Conservation (phyloP, 2,113 vertebrate genomes). For the Probosciger aterrimus region DNA sequence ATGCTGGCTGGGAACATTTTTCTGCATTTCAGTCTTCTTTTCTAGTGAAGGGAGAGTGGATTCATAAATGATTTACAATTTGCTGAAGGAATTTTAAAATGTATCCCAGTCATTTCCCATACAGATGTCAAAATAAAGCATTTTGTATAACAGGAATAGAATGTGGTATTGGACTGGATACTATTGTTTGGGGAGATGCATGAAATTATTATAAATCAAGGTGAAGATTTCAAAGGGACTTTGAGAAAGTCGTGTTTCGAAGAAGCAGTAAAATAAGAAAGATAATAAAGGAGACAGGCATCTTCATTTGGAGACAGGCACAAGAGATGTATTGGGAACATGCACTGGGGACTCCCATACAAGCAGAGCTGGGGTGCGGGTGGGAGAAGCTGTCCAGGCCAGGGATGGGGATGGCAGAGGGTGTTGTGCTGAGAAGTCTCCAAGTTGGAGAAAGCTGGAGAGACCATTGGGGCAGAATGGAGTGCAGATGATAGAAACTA, state of each 20-base stretch:
- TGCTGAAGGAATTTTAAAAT: neutral
- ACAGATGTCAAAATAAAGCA: neutral
- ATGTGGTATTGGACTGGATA: neutral
- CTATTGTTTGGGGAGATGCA: neutral
- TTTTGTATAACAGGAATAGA: neutral
- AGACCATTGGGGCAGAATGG: neutral
- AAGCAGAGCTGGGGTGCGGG: fast-evolving
- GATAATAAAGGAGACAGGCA: fast-evolving
- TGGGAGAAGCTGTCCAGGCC: neutral
- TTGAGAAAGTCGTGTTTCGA: neutral
- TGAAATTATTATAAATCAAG: neutral
- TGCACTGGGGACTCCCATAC: neutral
- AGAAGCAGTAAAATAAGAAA: neutral
- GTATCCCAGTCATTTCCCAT: neutral
- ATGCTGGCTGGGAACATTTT: neutral
- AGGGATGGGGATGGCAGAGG: neutral
- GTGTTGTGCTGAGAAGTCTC: neutral
- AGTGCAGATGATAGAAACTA: neutral
- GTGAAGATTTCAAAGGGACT: neutral
- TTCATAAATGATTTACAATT: neutral
- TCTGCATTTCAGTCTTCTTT: neutral
- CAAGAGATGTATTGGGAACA: neutral
- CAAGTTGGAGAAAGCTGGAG: neutral
- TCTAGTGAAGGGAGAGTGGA: neutral
- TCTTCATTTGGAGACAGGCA: neutral